Evolutionary conservation across 2,888 invertebrate genomes (phyloP).

Genomic region (Drosophila lutescens): DNA sequence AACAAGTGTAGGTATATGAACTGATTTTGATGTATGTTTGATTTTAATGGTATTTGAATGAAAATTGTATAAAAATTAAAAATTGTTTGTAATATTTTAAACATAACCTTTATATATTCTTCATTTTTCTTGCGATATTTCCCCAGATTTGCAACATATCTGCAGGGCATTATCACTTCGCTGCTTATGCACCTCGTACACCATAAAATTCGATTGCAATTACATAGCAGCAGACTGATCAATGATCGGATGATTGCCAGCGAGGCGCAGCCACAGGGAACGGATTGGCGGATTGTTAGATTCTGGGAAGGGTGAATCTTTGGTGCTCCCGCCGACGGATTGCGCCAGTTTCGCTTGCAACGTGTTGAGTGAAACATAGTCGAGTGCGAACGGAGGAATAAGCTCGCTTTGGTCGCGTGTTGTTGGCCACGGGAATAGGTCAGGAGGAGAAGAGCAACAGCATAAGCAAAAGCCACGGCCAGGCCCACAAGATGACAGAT

Average conservation of each 20-base stretch:
- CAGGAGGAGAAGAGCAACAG: constrained; percentile 41
- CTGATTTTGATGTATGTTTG: not conserved
- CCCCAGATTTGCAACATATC: not conserved
- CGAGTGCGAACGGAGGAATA: constrained; percentile 20
- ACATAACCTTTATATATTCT: too few relatives aligned
- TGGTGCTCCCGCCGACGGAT: constrained; percentile 53
- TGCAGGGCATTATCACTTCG: constrained; percentile 24
- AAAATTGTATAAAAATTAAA: too few relatives aligned
- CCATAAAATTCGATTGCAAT: constrained; percentile 55
- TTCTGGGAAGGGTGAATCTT: not conserved
- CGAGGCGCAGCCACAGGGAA: constrained; percentile 50
- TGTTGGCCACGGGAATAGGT: constrained; percentile 57
- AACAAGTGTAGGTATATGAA: not conserved
- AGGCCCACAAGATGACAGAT: constrained; percentile 15
- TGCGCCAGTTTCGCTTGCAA: constrained; percentile 67
- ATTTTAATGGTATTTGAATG: not conserved
- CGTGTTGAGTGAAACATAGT: constrained; percentile 66
- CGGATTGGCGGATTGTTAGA: not conserved
- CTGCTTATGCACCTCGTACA: not conserved
- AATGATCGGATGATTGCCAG: constrained; percentile 70
- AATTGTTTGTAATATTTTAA: too few relatives aligned
- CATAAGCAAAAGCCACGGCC: not conserved
- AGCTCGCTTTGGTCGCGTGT: constrained; percentile 13
- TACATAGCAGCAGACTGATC: constrained; percentile 50
- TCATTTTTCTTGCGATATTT: too few relatives aligned